Base-by-base conservation (phyloP, 2,888 invertebrate species). In the Cantharis flavilabris region DNA sequence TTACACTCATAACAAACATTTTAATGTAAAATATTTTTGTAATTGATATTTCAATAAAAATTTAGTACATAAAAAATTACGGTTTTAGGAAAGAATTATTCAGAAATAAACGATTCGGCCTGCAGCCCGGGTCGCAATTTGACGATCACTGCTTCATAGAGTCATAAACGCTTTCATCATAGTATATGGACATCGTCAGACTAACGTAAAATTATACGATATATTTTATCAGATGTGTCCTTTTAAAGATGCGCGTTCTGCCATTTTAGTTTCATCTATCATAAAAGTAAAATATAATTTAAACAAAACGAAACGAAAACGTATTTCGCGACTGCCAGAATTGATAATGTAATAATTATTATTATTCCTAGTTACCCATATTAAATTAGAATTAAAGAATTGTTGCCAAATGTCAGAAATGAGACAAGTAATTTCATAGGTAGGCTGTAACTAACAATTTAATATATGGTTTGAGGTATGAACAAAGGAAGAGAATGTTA, bases 401-500 rank as follows among this genome's bases (percentile, higher is more conserved):
- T 49, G n/a, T 49, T 49, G 49, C n/a, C 49, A 49, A 49, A 49
- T 49, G 49, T 49, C 49, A 49, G 49, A 49, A 49, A 49, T 49
- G n/a, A 49, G 49, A 49, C 49, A 49, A 49, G 49, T 49, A 49
- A 49, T 49, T 49, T 49, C 49, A 49, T 49, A 49, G 49, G 49
- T 49, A 49, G 49, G 49, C 49, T 49, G 49, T 49, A 49, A 49
- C 49, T 49, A 49, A 49, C 49, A 49, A 49, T 49, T 49, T 49
- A 49, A 49, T 49, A 49, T 23, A 72, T 72, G 33, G 72, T 20
- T 49, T 18, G 33, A 73, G 69, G 49, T 67, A 73, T 49, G 67
- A 49, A 23, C 70, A 69, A 62, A 49, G 73, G 65, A 73, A 26
- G 69, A 76, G 33, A 76, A 67, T 70, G 78, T 74, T 78, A 83